These are phyloP conservation scores for Panthera tigris DNA, from an alignment of 2,113 vertebrate genomes.

Conservation along the genomic window DNA sequence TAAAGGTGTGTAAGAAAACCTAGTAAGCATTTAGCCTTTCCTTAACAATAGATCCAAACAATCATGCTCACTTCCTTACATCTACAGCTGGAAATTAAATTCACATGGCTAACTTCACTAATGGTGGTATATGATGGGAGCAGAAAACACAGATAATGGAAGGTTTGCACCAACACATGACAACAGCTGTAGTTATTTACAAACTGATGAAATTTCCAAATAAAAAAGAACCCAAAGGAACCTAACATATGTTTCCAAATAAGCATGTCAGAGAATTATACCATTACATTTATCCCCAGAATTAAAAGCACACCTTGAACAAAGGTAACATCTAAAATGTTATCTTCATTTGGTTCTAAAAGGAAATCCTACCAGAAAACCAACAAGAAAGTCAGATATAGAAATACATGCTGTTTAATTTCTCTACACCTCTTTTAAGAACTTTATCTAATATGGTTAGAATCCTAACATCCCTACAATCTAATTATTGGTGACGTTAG, in stretches of 20 bases:
- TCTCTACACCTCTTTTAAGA: neutral
- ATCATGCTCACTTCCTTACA: neutral
- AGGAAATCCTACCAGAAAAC: conserved; percentile 1
- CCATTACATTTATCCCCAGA: neutral
- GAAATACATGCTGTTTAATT: neutral
- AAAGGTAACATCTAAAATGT: conserved; percentile 21
- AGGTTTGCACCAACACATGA: neutral
- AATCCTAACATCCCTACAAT: neutral
- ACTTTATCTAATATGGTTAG: neutral
- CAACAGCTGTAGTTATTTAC: neutral
- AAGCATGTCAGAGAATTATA: neutral
- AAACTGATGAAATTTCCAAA: conserved; percentile 18
- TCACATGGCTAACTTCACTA: neutral
- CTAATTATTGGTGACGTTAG: neutral
- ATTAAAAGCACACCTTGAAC: conserved; percentile 7
- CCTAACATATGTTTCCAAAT: neutral
- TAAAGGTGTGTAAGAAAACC: neutral
- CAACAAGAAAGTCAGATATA: neutral
- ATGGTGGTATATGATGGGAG: neutral
- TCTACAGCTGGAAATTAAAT: neutral
- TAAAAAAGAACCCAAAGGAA: conserved; percentile 1
- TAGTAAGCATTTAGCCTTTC: neutral
- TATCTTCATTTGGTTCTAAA: neutral
- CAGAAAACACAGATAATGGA: neutral
- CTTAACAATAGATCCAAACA: neutral